phyloP scores from a whole-genome alignment of 2,888 invertebrate genomes.

The Pteria penguin region DNA sequence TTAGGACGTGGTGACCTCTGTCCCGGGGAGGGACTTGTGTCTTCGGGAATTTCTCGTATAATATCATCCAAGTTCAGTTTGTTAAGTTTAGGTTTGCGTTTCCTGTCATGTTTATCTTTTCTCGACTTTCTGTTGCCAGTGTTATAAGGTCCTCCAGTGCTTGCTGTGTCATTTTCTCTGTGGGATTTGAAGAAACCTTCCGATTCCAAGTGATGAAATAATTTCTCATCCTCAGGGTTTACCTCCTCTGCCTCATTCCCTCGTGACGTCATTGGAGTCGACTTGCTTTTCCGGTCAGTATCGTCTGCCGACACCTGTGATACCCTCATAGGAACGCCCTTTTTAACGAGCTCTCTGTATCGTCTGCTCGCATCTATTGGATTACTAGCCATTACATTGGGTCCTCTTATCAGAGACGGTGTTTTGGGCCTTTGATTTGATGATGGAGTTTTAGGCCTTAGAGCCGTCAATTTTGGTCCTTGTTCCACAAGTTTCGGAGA shows the following conservation, averaged over 20 bases:
- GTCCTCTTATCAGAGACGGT: slow-evolving; percentile 23
- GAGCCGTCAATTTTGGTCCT: not conserved
- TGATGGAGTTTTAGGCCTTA: slow-evolving; percentile 19
- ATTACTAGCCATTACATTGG: slow-evolving; percentile 35
- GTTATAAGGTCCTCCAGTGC: slow-evolving; percentile 13
- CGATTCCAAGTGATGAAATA: slow-evolving; percentile 62
- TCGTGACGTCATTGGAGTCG: not conserved
- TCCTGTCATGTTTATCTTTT: slow-evolving; percentile 31
- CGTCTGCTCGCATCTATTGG: slow-evolving; percentile 53
- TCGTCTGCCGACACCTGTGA: slow-evolving; percentile 60
- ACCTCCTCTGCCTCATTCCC: slow-evolving; percentile 37
- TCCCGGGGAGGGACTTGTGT: slow-evolving; percentile 41
- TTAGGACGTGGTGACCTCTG: slow-evolving; percentile 41
- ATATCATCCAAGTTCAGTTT: slow-evolving; percentile 63
- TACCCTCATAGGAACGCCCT: slow-evolving; percentile 69
- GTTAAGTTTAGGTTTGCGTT: slow-evolving; percentile 39
- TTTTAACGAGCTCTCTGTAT: slow-evolving; percentile 66
- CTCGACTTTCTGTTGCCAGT: slow-evolving; percentile 29
- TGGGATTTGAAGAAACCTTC: slow-evolving; percentile 62
- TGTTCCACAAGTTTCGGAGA: not conserved
- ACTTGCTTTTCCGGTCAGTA: slow-evolving; percentile 39
- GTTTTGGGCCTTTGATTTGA: slow-evolving; percentile 8
- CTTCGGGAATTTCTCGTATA: slow-evolving; percentile 66
- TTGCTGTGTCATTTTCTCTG: slow-evolving; percentile 22
- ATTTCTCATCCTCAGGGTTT: slow-evolving; percentile 52